A percentile compares a stretch with the other conserved stretches of the same genome.
These are phyloP conservation scores for pig (Sus scrofa) DNA, from an alignment of 2,113 vertebrate species.

Conservation along the genomic window DNA sequence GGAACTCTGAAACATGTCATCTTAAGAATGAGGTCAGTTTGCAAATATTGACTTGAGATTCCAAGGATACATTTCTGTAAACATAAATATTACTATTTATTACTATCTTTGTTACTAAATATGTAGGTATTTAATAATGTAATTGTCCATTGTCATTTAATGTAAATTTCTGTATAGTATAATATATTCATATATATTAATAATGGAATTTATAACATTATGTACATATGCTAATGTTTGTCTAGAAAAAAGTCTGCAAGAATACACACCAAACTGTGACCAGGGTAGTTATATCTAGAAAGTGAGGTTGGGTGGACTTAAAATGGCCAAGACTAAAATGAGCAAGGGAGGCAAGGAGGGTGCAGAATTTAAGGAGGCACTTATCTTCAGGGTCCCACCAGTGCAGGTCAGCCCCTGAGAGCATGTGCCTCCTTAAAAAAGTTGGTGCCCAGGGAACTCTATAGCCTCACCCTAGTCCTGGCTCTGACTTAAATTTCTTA, in stretches of 20 bases:
- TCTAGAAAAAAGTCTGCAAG: background rate
- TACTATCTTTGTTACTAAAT: background rate
- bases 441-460: background rate
- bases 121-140: background rate
- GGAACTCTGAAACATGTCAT: background rate
- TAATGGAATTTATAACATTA: background rate
- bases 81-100: background rate
- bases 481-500: background rate
- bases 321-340: background rate
- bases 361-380: background rate
- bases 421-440: background rate
- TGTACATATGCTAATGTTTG: background rate
- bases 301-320: background rate
- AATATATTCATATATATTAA: background rate
- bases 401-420: background rate
- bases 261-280: background rate
- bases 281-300: background rate
- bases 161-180: background rate
- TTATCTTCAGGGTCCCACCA: background rate
- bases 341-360: background rate
- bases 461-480: background rate
- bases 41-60: background rate
- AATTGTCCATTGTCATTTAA: background rate
- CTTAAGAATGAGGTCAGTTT: background rate
- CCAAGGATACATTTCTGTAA: slow-evolving; percentile 6